Evolutionary conservation across 2,113 vertebrate genomes (phyloP).

Genomic region (Solea solea): DNA sequence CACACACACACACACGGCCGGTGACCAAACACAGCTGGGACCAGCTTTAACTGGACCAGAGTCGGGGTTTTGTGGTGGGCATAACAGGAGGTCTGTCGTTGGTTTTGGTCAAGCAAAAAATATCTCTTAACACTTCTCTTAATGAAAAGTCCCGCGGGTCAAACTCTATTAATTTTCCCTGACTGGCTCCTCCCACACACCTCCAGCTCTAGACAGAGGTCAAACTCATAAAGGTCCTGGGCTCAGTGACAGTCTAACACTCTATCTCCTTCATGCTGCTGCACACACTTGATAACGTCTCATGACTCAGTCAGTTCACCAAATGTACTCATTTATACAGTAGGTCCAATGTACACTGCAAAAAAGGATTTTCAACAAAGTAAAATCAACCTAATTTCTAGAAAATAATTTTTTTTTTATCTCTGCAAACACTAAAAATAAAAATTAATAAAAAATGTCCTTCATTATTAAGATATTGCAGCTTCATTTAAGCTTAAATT

Average conservation of each 20-base stretch:
- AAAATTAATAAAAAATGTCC: too few species aligned
- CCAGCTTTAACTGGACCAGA: conserved; percentile 48
- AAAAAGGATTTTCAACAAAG: too few species aligned
- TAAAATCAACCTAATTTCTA: too few species aligned
- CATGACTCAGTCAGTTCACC: neutral
- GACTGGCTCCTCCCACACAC: conserved; percentile 32
- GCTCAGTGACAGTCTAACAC: conserved; percentile 59
- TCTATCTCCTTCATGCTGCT: conserved; percentile 39
- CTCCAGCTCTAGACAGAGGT: conserved; percentile 51
- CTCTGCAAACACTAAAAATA: too few species aligned
- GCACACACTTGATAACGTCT: neutral
- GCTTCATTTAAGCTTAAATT: too few species aligned
- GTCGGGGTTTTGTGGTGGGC: conserved; percentile 23
- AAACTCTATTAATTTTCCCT: conserved; percentile 43
- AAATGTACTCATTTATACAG: neutral
- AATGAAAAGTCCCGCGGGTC: conserved; percentile 63
- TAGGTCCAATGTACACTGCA: too few species aligned
- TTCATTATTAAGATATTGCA: too few species aligned
- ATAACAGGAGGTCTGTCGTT: conserved; percentile 45
- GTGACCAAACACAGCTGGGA: conserved; percentile 46
- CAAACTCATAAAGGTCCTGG: conserved; percentile 64
- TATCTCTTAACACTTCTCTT: conserved; percentile 65
- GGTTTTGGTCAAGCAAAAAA: conserved; percentile 60
- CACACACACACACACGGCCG: conserved; percentile 44
- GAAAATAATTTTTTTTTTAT: too few species aligned